These are phyloP conservation scores for Danio tinwini DNA, from an alignment of 2,797 vertebrate genomes.

Conservation along the genomic window DNA sequence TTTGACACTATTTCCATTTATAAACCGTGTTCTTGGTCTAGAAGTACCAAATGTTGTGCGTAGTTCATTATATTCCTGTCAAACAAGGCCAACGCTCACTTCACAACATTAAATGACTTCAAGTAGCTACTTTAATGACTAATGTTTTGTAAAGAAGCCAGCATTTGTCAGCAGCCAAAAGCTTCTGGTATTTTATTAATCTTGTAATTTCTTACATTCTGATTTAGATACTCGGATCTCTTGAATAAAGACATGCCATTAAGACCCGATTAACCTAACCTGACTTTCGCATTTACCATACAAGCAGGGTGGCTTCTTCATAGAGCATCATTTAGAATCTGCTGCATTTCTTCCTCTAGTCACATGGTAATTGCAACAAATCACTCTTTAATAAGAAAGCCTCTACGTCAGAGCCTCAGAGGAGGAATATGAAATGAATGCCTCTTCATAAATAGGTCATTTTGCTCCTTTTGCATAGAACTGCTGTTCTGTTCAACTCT, in stretches of 20 bases:
- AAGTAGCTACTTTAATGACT: constrained; percentile 59
- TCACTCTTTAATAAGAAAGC: constrained; percentile 39
- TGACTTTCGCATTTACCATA: constrained; percentile 52
- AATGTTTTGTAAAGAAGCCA: constrained; percentile 52
- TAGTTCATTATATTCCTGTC: constrained; percentile 65
- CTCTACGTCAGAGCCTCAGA: constrained; percentile 53
- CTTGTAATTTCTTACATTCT: constrained; percentile 34
- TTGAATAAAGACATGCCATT: constrained; percentile 47
- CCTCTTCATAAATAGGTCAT: constrained; percentile 59
- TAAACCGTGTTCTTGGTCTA: not conserved
- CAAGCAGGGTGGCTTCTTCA: constrained; percentile 50
- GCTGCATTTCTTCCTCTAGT: constrained; percentile 46
- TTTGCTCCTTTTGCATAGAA: constrained; percentile 53
- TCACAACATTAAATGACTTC: constrained; percentile 52
- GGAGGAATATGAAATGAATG: constrained; percentile 47
- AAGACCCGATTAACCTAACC: constrained; percentile 55
- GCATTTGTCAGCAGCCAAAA: not conserved
- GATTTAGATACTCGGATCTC: constrained; percentile 37
- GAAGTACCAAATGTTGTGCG: constrained; percentile 26
- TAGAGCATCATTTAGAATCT: constrained; percentile 48
- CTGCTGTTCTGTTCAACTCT: constrained; percentile 56
- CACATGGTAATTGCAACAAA: constrained; percentile 49
- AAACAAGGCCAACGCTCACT: constrained; percentile 62
- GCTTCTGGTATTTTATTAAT: constrained; percentile 47
- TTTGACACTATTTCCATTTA: not conserved